Percentiles rank a stretch among this genome's conserved stretches.
phyloP scores from a whole-genome alignment of 2,888 invertebrate genomes.

The Acleris sparsana region DNA sequence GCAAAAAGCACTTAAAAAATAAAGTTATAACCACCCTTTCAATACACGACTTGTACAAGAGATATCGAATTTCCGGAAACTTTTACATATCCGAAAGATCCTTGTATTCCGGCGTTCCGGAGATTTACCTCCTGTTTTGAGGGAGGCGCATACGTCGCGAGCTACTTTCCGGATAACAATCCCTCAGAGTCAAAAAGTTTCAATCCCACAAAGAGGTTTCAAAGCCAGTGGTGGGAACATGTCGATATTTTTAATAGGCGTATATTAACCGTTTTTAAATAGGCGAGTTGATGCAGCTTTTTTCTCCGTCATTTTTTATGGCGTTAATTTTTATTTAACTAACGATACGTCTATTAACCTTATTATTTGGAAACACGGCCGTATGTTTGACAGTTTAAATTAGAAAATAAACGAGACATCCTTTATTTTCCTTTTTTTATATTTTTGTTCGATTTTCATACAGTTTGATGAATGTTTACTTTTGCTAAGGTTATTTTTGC shows the following conservation, averaged over 20 bases:
- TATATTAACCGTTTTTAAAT: no score
- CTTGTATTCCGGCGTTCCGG: slow-evolving; percentile 10
- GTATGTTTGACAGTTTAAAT: no score
- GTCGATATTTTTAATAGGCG: slow-evolving; percentile 14
- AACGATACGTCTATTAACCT: no score
- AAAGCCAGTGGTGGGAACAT: not conserved
- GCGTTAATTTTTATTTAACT: no score
- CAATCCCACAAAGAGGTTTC: slow-evolving; percentile 77
- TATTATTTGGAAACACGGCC: no score
- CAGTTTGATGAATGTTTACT: no score
- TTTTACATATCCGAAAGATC: slow-evolving; percentile 24
- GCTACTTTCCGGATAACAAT: slow-evolving; percentile 75
- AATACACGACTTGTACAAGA: not conserved
- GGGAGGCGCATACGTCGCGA: slow-evolving; percentile 60
- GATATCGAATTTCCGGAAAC: slow-evolving; percentile 7
- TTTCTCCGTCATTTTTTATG: no score
- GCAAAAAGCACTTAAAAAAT: not conserved
- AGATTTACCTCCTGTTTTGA: slow-evolving; percentile 30
- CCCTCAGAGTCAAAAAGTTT: slow-evolving; percentile 78
- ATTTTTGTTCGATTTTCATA: no score
- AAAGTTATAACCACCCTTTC: not conserved
- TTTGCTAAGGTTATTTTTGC: no score
- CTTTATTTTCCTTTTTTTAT: no score
- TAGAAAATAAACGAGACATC: no score
- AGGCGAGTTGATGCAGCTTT: no score